Base-by-base conservation (phyloP, 2,113 vertebrate species). In the Craseonycteris thonglongyai region DNA sequence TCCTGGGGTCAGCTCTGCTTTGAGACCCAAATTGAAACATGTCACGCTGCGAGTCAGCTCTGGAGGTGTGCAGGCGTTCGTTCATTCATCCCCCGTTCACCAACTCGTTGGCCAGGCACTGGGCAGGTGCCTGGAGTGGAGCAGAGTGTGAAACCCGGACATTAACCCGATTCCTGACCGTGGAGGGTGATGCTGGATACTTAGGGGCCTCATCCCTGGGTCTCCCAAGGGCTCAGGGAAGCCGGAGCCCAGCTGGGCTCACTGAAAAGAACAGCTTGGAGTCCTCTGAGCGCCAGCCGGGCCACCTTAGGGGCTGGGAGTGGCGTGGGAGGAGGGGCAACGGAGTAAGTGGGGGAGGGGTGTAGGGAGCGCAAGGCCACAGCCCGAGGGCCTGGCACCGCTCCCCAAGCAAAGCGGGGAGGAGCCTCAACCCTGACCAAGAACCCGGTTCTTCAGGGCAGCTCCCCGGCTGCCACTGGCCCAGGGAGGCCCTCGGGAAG, bases 291-390 rank as follows among this genome's bases (percentile, higher is more conserved):
- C 84, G 51, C 15, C 1, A 49, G 88, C 28, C 9, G 21, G 75
- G 69, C 33, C 21, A 11, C 56, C 28, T 18, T 0, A 15, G 59
- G 61, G 81, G 26, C 51, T 15, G 61, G 59, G 42, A 26, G 5
- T 40, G 21, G 6, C 35, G 0, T 1, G 1, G 38, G 42, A 58
- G 18, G 42, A 54, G 11, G 19, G 65, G 11, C 0, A 22, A 1
- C 19, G 49, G 40, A 15, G 21, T 38, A 42, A 21, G 38, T 18
- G 19, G 42, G 68, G 54, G 40, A 33, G 15, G 58, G 58, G 24
- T 14, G 9, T 6, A 0, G 45, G 71, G 51, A 22, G 11, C 11
- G 1, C 12, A 22, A 0, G 21, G n/a, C 54, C 45, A 0, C 66
- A 1, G 8, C 71, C n/a, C n/a, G n/a, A n/a, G n/a, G n/a, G n/a